These are phyloP conservation scores for Campylorhamphus procurvoides DNA, from an alignment of 2,113 vertebrate genomes.

Conservation along the genomic window DNA sequence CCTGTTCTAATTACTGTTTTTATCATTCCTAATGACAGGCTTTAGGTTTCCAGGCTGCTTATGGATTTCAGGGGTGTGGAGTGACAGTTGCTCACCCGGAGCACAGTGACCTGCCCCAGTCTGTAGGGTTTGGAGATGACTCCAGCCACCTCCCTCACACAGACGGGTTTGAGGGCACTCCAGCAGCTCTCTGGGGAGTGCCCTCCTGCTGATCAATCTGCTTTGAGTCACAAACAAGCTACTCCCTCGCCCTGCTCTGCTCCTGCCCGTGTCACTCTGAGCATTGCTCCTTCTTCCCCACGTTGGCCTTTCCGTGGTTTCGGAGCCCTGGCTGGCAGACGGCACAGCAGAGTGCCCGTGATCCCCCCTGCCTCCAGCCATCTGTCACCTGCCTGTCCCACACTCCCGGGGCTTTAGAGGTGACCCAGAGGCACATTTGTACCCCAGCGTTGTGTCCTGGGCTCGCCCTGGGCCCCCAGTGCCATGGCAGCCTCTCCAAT, in stretches of 20 bases:
- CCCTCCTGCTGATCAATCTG: neutral
- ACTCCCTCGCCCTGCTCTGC: neutral
- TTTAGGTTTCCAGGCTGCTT: slow-evolving; percentile 9
- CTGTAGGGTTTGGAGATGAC: neutral
- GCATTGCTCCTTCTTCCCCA: neutral
- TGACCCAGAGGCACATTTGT: neutral
- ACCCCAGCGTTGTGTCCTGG: neutral
- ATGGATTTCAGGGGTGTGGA: slow-evolving; percentile 25
- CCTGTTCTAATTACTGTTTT: slow-evolving; percentile 44
- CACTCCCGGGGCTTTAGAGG: neutral
- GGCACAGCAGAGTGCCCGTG: neutral
- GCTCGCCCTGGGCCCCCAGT: neutral
- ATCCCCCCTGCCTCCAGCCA: slow-evolving; percentile 40
- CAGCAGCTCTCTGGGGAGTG: neutral
- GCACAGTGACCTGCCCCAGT: neutral
- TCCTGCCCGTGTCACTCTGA: neutral
- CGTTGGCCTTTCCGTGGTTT: fast-evolving
- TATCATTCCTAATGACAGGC: slow-evolving; percentile 39
- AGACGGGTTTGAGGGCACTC: neutral
- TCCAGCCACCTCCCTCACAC: neutral
- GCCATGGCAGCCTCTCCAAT: neutral
- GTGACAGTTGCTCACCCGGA: neutral
- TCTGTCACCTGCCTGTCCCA: slow-evolving; percentile 17
- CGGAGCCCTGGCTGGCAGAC: neutral
- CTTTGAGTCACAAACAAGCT: neutral